Conservation (phyloP, 2,113 vertebrate species). For the Ranitomeya imitator region DNA sequence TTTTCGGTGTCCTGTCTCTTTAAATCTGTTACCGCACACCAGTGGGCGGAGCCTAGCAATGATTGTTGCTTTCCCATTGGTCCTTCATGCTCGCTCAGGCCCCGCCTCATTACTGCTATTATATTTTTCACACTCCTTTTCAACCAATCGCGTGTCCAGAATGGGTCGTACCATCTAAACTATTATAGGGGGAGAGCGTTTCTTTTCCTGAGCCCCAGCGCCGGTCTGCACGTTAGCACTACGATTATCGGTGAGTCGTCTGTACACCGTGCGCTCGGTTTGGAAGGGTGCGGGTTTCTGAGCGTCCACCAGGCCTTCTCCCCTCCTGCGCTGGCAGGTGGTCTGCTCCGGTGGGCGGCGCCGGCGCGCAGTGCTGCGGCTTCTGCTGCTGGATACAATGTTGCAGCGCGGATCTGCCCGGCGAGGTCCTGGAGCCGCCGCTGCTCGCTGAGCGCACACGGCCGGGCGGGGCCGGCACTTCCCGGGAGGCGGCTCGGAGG, state of each 20-base stretch:
- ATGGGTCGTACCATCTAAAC: background rate
- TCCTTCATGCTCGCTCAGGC: background rate
- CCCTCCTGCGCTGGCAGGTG: background rate
- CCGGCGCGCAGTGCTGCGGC: background rate
- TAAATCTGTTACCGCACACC: background rate
- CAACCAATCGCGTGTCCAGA: background rate
- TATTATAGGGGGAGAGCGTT: background rate
- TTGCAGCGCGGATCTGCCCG: background rate
- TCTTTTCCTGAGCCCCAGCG: background rate
- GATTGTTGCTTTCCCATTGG: conserved; percentile 10
- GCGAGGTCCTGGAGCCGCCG: background rate
- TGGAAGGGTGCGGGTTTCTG: too few species aligned
- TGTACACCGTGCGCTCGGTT: too few species aligned
- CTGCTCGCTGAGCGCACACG: background rate
- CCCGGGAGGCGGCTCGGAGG: conserved; percentile 25
- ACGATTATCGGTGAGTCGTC: background rate
- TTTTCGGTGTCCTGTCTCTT: background rate
- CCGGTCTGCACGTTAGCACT: background rate
- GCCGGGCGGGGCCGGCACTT: background rate
- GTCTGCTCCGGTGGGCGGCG: background rate
- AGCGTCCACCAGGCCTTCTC: too few species aligned
- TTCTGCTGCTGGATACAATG: conserved; percentile 10
- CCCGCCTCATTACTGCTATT: background rate
- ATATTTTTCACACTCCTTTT: background rate
- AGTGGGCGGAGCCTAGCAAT: background rate